These are phyloP conservation scores for Formica exsecta DNA, from an alignment of 1,140 invertebrate species.

Conservation along the genomic window DNA sequence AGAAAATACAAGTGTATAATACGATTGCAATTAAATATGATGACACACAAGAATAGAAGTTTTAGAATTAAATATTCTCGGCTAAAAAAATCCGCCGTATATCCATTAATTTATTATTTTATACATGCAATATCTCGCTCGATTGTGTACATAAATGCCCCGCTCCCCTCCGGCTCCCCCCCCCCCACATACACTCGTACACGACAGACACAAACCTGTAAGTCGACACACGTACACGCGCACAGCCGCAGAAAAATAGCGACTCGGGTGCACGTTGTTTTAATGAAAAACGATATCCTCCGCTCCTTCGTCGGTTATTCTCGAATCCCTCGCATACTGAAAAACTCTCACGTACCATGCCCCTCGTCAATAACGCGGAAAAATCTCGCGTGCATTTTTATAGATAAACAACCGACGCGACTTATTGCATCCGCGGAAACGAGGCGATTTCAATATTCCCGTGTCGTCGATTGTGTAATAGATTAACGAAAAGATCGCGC, in stretches of 20 bases:
- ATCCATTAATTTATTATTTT: constrained; percentile 24
- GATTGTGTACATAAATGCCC: constrained; percentile 4
- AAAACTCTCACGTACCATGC: constrained; percentile 47
- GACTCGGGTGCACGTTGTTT: constrained; percentile 42
- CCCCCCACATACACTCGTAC: neutral
- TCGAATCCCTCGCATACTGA: constrained; percentile 34
- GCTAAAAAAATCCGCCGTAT: neutral
- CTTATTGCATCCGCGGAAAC: neutral
- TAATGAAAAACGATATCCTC: constrained; percentile 33
- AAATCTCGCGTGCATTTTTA: constrained; percentile 41
- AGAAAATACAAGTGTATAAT: constrained; percentile 7
- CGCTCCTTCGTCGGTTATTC: constrained; percentile 26
- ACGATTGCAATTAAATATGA: neutral
- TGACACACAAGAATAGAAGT: neutral
- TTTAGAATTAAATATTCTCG: constrained; percentile 5
- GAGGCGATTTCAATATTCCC: neutral
- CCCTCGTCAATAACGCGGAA: constrained; percentile 48
- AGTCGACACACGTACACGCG: neutral
- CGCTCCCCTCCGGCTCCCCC: neutral
- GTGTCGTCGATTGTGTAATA: constrained; percentile 20
- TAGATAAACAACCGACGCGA: constrained; percentile 45
- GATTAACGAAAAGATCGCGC: neutral
- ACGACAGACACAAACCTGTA: neutral
- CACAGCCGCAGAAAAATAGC: constrained; percentile 7
- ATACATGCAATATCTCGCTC: neutral